phyloP scores from a whole-genome alignment of 2,797 vertebrate genomes.

The Semaprochilodus insignis region DNA sequence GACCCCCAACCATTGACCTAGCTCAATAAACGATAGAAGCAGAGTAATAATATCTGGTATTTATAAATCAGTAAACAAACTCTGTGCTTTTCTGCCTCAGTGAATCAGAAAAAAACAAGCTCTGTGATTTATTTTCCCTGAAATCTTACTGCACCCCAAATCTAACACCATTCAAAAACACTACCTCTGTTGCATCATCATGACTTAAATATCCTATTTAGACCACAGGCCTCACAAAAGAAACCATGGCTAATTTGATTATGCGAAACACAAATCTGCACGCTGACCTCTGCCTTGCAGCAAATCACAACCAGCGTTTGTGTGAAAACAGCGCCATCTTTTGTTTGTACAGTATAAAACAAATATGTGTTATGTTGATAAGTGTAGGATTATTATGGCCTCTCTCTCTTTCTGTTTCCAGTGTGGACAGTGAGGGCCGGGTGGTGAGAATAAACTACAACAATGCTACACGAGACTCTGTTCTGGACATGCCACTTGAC shows the following conservation, averaged over 20 bases:
- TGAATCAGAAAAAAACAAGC: no score
- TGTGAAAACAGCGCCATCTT: conserved; percentile 72
- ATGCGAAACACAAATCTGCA: neutral
- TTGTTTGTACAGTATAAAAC: conserved; percentile 56
- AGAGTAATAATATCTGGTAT: neutral
- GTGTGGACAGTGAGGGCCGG: conserved; percentile 80
- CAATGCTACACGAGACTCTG: conserved; percentile 91
- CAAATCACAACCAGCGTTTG: neutral
- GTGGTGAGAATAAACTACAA: conserved; percentile 89
- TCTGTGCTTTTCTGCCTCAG: neutral
- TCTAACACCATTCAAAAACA: neutral
- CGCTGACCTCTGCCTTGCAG: neutral
- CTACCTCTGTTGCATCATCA: neutral
- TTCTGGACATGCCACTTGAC: conserved; percentile 87
- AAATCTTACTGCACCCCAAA: neutral
- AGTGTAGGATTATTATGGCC: neutral
- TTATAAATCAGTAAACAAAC: neutral
- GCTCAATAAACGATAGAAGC: no score
- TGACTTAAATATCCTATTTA: neutral
- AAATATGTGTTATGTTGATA: neutral
- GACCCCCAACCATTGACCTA: no score
- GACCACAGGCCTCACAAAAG: neutral
- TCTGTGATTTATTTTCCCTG: no score
- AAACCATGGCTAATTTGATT: neutral
- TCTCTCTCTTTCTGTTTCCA: conserved; percentile 60